phyloP scores from a whole-genome alignment of 2,113 vertebrate species.

The Saguinus midas region DNA sequence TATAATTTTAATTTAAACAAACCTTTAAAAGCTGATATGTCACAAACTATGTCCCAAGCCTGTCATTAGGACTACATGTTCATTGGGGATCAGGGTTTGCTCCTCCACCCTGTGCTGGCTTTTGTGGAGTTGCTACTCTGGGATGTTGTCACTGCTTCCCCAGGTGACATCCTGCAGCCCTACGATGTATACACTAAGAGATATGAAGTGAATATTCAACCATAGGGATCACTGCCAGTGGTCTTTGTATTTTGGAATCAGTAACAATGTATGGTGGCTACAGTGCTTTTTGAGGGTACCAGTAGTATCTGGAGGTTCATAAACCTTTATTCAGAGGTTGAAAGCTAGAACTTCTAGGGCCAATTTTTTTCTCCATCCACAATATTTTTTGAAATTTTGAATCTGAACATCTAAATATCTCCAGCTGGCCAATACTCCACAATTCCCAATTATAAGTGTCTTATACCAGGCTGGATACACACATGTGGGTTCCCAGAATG shows the following conservation, averaged over 20 bases:
- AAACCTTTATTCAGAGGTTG: not conserved
- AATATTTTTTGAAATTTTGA: not conserved
- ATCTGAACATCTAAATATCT: not conserved
- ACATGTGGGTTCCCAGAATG: not conserved
- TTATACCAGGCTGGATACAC: not conserved
- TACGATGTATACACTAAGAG: not conserved
- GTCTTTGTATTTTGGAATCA: constrained; percentile 72
- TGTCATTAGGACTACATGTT: not conserved
- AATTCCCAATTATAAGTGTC: not conserved
- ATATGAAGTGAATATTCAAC: constrained; percentile 30
- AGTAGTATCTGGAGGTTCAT: constrained; percentile 69
- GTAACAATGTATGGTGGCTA: constrained; percentile 77
- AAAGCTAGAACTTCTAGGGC: not conserved
- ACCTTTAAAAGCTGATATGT: not conserved
- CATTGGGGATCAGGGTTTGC: no score
- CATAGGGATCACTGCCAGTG: constrained; percentile 75
- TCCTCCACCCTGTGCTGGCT: not conserved
- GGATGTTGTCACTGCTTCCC: not conserved
- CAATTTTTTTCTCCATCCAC: not conserved
- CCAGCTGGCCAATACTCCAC: not conserved
- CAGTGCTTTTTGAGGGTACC: constrained; percentile 77
- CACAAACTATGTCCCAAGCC: not conserved
- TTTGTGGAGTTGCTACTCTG: constrained; percentile 19
- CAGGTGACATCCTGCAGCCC: constrained; percentile 48
- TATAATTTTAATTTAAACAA: not conserved